These are phyloP conservation scores for Leucophenga montana DNA, from an alignment of 2,888 invertebrate genomes.

Conservation along the genomic window DNA sequence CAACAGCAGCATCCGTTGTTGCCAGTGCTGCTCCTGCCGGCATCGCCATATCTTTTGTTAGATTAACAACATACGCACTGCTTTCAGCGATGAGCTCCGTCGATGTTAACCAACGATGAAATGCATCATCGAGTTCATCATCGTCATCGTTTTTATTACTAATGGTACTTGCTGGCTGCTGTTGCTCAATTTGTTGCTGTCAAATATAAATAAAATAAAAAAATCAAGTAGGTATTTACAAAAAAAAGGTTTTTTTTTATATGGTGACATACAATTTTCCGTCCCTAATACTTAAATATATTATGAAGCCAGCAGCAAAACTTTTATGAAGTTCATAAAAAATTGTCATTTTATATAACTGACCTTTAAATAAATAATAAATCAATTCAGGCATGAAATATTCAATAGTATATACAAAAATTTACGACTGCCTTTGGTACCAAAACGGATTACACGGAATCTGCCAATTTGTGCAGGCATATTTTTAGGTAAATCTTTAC, in stretches of 20 bases:
- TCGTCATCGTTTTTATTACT: constrained; percentile 1
- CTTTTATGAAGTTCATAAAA: constrained; percentile 23
- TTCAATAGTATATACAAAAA: background rate
- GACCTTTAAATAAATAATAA: constrained; percentile 52
- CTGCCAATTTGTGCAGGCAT: too few relatives aligned
- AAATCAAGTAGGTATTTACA: background rate
- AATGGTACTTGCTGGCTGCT: constrained; percentile 29
- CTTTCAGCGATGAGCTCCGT: constrained; percentile 66
- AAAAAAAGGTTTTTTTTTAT: background rate
- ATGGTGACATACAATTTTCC: too few relatives aligned
- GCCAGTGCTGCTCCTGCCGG: constrained; percentile 30
- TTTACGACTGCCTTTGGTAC: too few relatives aligned
- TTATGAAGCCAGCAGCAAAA: constrained; percentile 18
- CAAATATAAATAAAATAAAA: background rate
- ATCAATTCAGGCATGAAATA: constrained; percentile 50
- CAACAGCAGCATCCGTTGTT: constrained; percentile 25
- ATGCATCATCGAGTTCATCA: constrained; percentile 64
- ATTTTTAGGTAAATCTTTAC: too few relatives aligned
- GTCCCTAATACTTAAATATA: too few relatives aligned
- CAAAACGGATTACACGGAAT: too few relatives aligned
- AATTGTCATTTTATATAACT: constrained; percentile 29
- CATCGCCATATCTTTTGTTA: constrained; percentile 56
- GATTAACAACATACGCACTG: constrained; percentile 34
- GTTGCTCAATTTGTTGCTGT: constrained; percentile 26
- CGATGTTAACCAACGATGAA: constrained; percentile 69